These are phyloP conservation scores for Lithobates sylvaticus DNA, from an alignment of 2,797 vertebrate species.

Conservation along the genomic window DNA sequence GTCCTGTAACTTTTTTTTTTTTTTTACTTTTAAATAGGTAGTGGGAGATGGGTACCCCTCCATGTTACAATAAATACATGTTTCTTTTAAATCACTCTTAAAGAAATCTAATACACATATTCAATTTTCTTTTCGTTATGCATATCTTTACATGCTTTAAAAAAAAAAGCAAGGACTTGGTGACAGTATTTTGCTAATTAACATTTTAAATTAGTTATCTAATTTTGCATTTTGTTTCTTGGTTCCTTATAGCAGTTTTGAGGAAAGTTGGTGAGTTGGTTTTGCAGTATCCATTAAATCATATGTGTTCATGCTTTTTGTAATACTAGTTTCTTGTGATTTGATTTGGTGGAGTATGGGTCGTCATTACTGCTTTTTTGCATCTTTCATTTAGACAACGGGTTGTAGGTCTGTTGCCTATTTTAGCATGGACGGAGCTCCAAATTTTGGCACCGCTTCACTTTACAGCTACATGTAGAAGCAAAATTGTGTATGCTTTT, in stretches of 20 bases:
- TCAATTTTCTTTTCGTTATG: neutral
- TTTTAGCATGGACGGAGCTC: neutral
- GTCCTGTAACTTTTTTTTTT: too few relatives aligned
- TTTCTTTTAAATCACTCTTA: neutral
- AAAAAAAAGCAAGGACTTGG: neutral
- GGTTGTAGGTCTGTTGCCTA: neutral
- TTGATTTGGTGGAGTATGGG: neutral
- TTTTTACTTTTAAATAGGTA: neutral
- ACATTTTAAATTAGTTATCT: slow-evolving; percentile 63
- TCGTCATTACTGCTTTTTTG: slow-evolving; percentile 14
- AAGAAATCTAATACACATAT: neutral
- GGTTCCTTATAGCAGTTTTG: slow-evolving; percentile 87
- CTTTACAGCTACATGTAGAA: neutral
- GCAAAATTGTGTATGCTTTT: slow-evolving; percentile 18
- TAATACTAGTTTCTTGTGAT: neutral
- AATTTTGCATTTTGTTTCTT: slow-evolving; percentile 77
- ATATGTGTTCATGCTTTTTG: slow-evolving; percentile 65
- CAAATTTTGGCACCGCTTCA: neutral
- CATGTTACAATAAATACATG: neutral
- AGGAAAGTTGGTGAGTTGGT: slow-evolving; percentile 98
- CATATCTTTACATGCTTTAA: neutral
- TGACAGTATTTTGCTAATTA: slow-evolving; percentile 7
- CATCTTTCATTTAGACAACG: slow-evolving; percentile 11
- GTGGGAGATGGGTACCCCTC: neutral
- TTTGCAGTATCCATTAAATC: slow-evolving; percentile 70